Conservation (phyloP, 2,113 vertebrate species). For the Gymnogyps californianus region DNA sequence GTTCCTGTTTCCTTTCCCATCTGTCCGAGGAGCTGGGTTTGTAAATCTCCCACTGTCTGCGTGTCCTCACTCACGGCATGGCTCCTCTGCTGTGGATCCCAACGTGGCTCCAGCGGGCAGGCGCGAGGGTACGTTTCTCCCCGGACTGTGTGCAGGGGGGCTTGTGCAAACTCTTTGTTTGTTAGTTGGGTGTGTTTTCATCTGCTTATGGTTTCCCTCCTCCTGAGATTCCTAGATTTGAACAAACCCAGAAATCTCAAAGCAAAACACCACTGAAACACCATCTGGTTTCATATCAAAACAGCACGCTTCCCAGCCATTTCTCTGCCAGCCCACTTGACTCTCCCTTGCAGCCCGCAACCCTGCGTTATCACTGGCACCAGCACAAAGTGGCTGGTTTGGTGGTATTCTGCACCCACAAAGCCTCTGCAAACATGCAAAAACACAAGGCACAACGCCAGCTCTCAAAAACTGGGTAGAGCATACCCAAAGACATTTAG, state of each 20-base stretch:
- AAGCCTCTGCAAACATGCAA: background rate
- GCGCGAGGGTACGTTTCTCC: accelerated
- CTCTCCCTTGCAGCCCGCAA: background rate
- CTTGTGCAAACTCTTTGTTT: background rate
- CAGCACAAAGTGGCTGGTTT: background rate
- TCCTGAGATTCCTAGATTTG: background rate
- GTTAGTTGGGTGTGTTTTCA: background rate
- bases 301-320: background rate
- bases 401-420: background rate
- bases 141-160: accelerated
- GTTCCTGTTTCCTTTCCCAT: slow-evolving; percentile 31
- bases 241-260: background rate
- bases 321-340: background rate
- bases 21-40: background rate
- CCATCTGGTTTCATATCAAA: slow-evolving; percentile 29
- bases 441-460: background rate
- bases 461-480: background rate
- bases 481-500: background rate
- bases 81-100: background rate
- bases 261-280: background rate
- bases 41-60: background rate
- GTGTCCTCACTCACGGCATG: accelerated
- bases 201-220: background rate
- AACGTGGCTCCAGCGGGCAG: accelerated
- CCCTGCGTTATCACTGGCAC: background rate